Base-by-base conservation (phyloP, 2,113 vertebrate species). In the Alosa alosa region DNA sequence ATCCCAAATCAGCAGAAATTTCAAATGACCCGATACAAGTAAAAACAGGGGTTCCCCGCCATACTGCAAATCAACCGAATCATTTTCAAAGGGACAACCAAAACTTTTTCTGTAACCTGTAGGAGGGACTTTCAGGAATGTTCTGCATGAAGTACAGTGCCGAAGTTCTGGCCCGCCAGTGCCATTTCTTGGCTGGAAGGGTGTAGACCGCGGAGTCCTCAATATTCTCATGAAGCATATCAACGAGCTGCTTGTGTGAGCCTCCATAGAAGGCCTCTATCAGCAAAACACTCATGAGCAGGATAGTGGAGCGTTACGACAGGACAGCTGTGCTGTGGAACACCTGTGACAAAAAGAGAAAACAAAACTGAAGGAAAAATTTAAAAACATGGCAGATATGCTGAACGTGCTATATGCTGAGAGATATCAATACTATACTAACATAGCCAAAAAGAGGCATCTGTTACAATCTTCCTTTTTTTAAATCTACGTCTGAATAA, bases 161-260 rank as follows among this genome's bases (percentile, higher is more conserved):
- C 0, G 97, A 94, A 0, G 97, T 99, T 46, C 98, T 93, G 0
- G 97, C 97, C 88, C 96, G 97, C 97, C 98, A 99, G 75, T 97
- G 98, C 98, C 98, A 99, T 89, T 99, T 99, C 94, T 99, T 99
- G 57, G 97, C 97, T 7, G 98, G 96, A 9, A 99, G 94, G 0
- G 96, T 96, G 85, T 95, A 96, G 86, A 95, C 90, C 36, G 94
- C 92, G 84, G 95, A 97, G 81, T 92, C 92, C 0, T 72, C 82
- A 0, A 98, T 75, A 50, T 96, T 96, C 36, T 95, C 93, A 49
- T 93, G 92, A 52, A 99, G 95, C 50, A 99, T 94, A 88, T 99
- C 97, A 11, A 95, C 93, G 88, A 99, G 95, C 91, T 99, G 97
- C 87, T 96, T 97, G 92, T 99, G 98, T n/a, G 98, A 99, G 22